Percentiles rank a stretch among this genome's conserved stretches.
Evolutionary conservation across 2,888 invertebrate species (phyloP).

Genomic region (Drosophila lutescens): DNA sequence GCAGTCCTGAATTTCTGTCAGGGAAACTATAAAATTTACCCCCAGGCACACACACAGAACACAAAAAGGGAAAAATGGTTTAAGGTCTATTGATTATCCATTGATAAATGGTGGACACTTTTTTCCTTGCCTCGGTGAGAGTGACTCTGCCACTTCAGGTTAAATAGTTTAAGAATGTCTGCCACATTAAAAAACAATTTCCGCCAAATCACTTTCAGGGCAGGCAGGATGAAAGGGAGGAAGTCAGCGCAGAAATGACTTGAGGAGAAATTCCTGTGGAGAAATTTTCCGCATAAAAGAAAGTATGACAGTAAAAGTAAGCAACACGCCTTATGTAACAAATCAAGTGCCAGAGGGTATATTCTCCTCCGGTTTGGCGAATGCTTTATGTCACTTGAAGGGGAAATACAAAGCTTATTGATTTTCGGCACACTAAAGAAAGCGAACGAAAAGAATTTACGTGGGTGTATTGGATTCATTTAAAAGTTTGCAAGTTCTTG

Average conservation of each 20-base stretch:
- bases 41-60: slow-evolving; percentile 3
- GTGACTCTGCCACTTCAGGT: slow-evolving; percentile 43
- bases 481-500: slow-evolving; percentile 15
- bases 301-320: slow-evolving; percentile 47
- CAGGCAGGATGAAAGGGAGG: not conserved
- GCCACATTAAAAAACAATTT: slow-evolving; percentile 76
- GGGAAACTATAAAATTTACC: slow-evolving; percentile 60
- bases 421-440: not conserved
- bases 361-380: slow-evolving; percentile 3
- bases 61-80: slow-evolving; percentile 41
- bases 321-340: slow-evolving; percentile 49
- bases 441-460: not conserved
- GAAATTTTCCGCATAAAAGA: slow-evolving; percentile 36
- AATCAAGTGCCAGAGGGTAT: slow-evolving; percentile 48
- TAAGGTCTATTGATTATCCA: slow-evolving; percentile 69
- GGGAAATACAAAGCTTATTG: slow-evolving; percentile 9
- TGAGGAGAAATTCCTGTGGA: slow-evolving; percentile 26
- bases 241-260: slow-evolving; percentile 28
- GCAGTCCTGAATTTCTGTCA: slow-evolving; percentile 6
- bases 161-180: slow-evolving; percentile 72
- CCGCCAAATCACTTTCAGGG: slow-evolving; percentile 59
- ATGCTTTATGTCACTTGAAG: slow-evolving; percentile 25
- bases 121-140: slow-evolving; percentile 34
- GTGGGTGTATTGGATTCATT: slow-evolving; percentile 8
- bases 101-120: slow-evolving; percentile 72